A percentile compares a stretch with the other conserved stretches of the same genome.
Conservation (phyloP, 2,888 invertebrate species). For the Cyaniris semiargus region DNA sequence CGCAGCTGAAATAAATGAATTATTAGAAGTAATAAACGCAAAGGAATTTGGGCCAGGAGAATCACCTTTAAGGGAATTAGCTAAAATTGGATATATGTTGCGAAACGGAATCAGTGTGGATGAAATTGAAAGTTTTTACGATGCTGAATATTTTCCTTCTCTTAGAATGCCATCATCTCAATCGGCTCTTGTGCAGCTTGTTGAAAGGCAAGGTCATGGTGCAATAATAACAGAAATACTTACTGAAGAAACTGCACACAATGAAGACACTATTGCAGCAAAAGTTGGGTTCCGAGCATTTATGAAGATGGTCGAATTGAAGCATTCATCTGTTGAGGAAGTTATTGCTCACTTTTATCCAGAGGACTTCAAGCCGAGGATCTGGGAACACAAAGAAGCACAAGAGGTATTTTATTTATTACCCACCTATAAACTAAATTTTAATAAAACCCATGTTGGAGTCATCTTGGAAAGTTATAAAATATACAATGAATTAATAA, state of each 20-base stretch:
- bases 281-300: slow-evolving; percentile 92
- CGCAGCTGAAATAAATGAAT: slow-evolving; percentile 87
- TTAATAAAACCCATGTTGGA: no score
- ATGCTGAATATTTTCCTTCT: slow-evolving; percentile 89
- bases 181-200: slow-evolving; percentile 90
- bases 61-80: slow-evolving; percentile 88
- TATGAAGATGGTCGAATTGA: slow-evolving; percentile 90
- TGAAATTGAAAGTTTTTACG: slow-evolving; percentile 89
- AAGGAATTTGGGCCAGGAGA: slow-evolving; percentile 91
- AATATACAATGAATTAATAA: not conserved
- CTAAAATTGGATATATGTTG: slow-evolving; percentile 89
- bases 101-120: slow-evolving; percentile 87
- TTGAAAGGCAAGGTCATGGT: slow-evolving; percentile 91
- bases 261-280: slow-evolving; percentile 87
- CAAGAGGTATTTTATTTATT: slow-evolving; percentile 73
- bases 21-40: slow-evolving; percentile 86
- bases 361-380: slow-evolving; percentile 89
- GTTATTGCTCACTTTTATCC: slow-evolving; percentile 90
- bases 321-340: slow-evolving; percentile 90
- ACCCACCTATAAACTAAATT: not conserved
- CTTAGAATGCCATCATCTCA: slow-evolving; percentile 90
- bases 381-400: slow-evolving; percentile 89
- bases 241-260: slow-evolving; percentile 88
- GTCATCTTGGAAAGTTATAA: not conserved
- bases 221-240: slow-evolving; percentile 90